Percentiles rank a stretch among this genome's conserved stretches.
Evolutionary conservation across 2,888 invertebrate species (phyloP).

Genomic region (Drosophila prostipennis): DNA sequence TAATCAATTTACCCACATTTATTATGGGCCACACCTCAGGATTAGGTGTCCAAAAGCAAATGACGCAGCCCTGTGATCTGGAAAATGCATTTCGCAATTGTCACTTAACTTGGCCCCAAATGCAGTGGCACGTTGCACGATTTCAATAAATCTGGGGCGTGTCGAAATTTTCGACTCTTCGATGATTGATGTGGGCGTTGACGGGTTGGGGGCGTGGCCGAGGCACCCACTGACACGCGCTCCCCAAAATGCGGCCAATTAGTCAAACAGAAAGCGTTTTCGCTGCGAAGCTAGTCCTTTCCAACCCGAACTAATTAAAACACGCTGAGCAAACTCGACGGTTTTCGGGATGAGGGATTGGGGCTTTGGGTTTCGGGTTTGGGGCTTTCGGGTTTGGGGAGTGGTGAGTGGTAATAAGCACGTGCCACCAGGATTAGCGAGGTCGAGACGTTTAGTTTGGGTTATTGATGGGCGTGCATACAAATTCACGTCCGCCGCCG

Average conservation of each 20-base stretch:
- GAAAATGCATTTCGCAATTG: slow-evolving; percentile 46
- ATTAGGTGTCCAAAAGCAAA: neutral
- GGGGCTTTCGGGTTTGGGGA: neutral
- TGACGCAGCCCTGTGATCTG: slow-evolving; percentile 11
- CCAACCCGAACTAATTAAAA: slow-evolving; percentile 69
- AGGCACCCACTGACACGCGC: slow-evolving; percentile 27
- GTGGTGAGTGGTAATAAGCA: slow-evolving; percentile 50
- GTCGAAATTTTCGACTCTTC: slow-evolving; percentile 31
- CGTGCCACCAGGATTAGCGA: slow-evolving; percentile 68
- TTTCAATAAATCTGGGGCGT: slow-evolving; percentile 65
- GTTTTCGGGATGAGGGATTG: neutral
- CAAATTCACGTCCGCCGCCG: slow-evolving; percentile 20
- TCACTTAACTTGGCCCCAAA: slow-evolving; percentile 14
- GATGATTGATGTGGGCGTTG: slow-evolving; percentile 46
- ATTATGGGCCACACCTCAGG: slow-evolving; percentile 3
- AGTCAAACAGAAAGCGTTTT: slow-evolving; percentile 64
- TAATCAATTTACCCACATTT: slow-evolving; percentile 27
- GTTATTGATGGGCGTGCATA: slow-evolving; percentile 64
- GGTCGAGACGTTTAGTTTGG: slow-evolving; percentile 56
- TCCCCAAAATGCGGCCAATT: slow-evolving; percentile 66
- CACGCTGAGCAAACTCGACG: slow-evolving; percentile 53
- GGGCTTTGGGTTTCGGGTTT: neutral
- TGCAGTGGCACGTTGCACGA: slow-evolving; percentile 42
- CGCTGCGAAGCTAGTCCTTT: slow-evolving; percentile 25
- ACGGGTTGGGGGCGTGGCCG: slow-evolving; percentile 2